phyloP scores from a whole-genome alignment of 2,113 vertebrate genomes.

The Erythrocercus mccallii region DNA sequence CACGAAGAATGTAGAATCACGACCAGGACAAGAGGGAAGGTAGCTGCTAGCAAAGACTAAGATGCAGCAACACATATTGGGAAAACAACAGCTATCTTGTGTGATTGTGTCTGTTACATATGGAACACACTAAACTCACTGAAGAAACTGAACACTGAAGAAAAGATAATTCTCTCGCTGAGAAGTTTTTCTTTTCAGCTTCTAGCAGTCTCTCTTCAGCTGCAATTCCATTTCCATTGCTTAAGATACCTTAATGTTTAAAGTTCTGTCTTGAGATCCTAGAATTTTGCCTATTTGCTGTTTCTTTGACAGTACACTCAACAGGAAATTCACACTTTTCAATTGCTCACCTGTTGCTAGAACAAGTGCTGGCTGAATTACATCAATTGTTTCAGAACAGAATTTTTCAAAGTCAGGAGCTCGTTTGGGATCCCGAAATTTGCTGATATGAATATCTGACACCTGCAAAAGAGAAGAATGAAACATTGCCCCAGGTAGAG shows the following conservation, averaged over 20 bases:
- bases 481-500: background rate
- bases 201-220: background rate
- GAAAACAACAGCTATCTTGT: background rate
- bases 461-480: constrained; percentile 68
- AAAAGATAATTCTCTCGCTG: background rate
- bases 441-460: constrained; percentile 95
- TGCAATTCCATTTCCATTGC: background rate
- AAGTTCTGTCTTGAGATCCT: background rate
- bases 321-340: background rate
- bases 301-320: background rate
- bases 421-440: constrained; percentile 83
- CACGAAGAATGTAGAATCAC: background rate
- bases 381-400: constrained; percentile 86
- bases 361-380: constrained; percentile 88
- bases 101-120: background rate
- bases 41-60: background rate
- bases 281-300: background rate
- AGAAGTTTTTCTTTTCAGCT: background rate
- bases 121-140: background rate
- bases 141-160: background rate
- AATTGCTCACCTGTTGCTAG: constrained; percentile 87
- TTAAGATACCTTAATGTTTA: background rate
- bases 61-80: background rate
- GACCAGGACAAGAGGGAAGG: background rate
- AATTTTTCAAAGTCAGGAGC: constrained; percentile 90